phyloP scores from a whole-genome alignment of 2,113 vertebrate genomes.

The Centrocercus urophasianus region DNA sequence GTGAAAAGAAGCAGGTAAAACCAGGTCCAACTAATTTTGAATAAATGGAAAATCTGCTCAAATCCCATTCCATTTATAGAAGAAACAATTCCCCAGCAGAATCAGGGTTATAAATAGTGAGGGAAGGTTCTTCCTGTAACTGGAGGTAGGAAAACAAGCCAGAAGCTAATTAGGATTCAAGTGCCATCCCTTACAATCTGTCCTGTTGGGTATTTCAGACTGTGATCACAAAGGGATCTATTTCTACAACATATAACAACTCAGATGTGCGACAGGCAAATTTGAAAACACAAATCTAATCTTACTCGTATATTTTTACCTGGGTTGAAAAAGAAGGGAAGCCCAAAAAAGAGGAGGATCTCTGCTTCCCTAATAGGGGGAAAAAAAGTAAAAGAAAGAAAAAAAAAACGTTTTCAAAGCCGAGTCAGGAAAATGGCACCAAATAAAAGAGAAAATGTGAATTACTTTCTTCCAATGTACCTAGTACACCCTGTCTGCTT shows the following conservation, averaged over 20 bases:
- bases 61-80: not conserved
- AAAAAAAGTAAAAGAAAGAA: not conserved
- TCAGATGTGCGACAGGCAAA: not conserved
- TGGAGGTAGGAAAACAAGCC: not conserved
- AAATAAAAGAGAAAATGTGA: not conserved
- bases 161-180: not conserved
- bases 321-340: not conserved
- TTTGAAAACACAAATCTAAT: fast-evolving
- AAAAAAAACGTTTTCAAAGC: not conserved
- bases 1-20: not conserved
- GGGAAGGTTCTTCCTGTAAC: not conserved
- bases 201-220: not conserved
- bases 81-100: not conserved
- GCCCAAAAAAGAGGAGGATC: not conserved
- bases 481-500: not conserved
- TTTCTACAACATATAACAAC: not conserved
- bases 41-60: not conserved
- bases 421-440: not conserved
- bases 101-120: not conserved
- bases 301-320: not conserved
- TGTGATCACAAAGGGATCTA: not conserved
- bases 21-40: fast-evolving
- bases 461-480: not conserved
- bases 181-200: not conserved
- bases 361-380: not conserved